Conservation (phyloP, 2,888 invertebrate genomes). For the Chaetogeoica ovagalla region DNA sequence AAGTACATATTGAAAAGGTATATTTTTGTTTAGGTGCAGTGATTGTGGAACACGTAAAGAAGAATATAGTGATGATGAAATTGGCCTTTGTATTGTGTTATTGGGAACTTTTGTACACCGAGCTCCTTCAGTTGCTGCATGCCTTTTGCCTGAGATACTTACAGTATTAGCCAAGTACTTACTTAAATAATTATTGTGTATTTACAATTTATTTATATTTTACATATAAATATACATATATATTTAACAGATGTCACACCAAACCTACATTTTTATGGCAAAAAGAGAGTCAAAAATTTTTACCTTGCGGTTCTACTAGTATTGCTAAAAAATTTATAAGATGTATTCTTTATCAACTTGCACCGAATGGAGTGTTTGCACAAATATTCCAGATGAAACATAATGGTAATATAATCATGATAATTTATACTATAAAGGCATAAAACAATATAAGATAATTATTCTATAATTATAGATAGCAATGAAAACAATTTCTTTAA, state of each 20-base stretch:
- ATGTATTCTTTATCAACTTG: conserved; percentile 93
- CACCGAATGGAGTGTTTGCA: conserved; percentile 94
- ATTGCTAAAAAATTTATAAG: conserved; percentile 96
- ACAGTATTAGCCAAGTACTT: conserved; percentile 53
- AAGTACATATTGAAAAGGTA: not conserved
- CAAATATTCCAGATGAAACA: conserved; percentile 92
- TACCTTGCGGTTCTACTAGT: conserved; percentile 92
- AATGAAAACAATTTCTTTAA: conserved; percentile 85
- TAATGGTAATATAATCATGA: conserved; percentile 47
- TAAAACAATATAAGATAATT: not conserved
- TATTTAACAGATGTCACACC: conserved; percentile 69
- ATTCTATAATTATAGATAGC: conserved; percentile 63
- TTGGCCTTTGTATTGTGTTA: conserved; percentile 89
- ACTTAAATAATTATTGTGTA: conserved; percentile 9
- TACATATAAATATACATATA: conserved; percentile 11
- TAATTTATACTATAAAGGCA: not conserved
- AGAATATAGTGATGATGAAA: conserved; percentile 95
- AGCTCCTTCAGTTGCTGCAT: conserved; percentile 93
- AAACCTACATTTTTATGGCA: conserved; percentile 87
- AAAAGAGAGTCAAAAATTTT: conserved; percentile 79
- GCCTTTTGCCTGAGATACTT: conserved; percentile 86
- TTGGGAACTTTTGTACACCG: conserved; percentile 95
- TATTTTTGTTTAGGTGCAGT: conserved; percentile 65
- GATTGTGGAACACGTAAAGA: conserved; percentile 89
- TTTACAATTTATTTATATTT: conserved; percentile 12